Percentiles rank a stretch among this genome's conserved stretches.
phyloP scores from a whole-genome alignment of 64 coral and sea anemone genomes.

The Anthopleura sola region DNA sequence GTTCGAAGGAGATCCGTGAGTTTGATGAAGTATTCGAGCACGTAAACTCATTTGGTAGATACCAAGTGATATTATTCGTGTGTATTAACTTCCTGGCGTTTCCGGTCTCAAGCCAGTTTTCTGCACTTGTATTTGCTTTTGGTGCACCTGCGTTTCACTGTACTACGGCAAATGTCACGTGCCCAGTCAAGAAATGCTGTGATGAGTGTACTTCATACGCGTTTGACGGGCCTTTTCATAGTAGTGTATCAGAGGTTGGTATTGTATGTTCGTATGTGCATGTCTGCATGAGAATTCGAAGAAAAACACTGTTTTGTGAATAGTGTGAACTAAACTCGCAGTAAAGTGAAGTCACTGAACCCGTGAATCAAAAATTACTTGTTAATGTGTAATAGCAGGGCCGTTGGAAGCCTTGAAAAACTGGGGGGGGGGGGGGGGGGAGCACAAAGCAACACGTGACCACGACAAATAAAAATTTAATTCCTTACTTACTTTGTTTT shows the following conservation, averaged over 20 bases:
- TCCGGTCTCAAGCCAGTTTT: slow-evolving; percentile 26
- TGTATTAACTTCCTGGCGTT: slow-evolving; percentile 7
- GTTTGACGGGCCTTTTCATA: slow-evolving; percentile 41
- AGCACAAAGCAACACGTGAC: no score
- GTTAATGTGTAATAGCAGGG: no score
- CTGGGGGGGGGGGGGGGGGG: no score
- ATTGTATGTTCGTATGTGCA: not conserved
- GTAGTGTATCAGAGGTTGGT: slow-evolving; percentile 38
- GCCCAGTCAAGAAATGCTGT: slow-evolving; percentile 35
- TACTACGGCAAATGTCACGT: slow-evolving; percentile 42
- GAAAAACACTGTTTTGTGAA: no score
- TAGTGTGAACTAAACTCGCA: no score
- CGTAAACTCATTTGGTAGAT: slow-evolving; percentile 41
- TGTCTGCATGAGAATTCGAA: no score
- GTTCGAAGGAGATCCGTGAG: not conserved
- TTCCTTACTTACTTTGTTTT: no score
- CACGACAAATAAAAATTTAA: no score
- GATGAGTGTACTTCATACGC: slow-evolving; percentile 16
- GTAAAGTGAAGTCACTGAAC: no score
- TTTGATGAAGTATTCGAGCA: slow-evolving; percentile 13
- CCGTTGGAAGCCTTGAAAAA: no score
- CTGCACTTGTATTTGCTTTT: slow-evolving; percentile 12
- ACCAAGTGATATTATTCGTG: slow-evolving; percentile 18
- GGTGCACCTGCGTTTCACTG: slow-evolving; percentile 46
- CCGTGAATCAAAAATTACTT: no score